Evolutionary conservation across 1,140 invertebrate species (phyloP), one percentile per base, ranked within the genome.

Genomic region (Magallana ariakensis): DNA sequence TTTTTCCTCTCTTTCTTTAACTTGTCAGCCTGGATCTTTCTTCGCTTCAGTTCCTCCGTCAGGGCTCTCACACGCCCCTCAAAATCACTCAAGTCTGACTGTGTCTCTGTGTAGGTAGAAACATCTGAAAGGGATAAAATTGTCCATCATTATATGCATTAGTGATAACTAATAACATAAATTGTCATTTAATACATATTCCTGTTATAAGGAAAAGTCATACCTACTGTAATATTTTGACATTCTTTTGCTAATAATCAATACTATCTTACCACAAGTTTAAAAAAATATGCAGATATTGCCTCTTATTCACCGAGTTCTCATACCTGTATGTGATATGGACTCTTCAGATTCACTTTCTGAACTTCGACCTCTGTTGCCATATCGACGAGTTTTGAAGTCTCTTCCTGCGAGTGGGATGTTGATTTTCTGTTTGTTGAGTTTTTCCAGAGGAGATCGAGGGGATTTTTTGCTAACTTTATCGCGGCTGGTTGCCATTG

Each of bases 321-420:
- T 46, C 60, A 1, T 87, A 93, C 92, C 93, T 85, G 95, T 95
- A 62, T 95, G 92, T 6, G 95, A 95, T 70, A 95, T 92, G 0
- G 95, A 96, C 87, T 96, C 95, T 90, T 96, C 95, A 54, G 95
- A 96, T 83, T 95, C 95, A 92, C 95, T 95, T 19, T 93, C 94
- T 10, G 95, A 96, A 62, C 94, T 89, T 81, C 94, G 91, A 22
- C 90, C 87, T 80, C 90, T 91, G 56, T 86, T 89, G 15, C 85
- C 85, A 16, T 87, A 22, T 13, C 84, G 81, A 54, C 87, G 86
- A 19, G 88, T 87, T 15, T 85, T 88, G 10, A 91, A 33, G 53
- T 85, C 70, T 22, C 89, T 62, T 46, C 84, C 83, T 1, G 84
- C n/a, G 11, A 87, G 80, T 26, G 86, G 80, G 62, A 87, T 80